phyloP scores from a whole-genome alignment of 2,888 invertebrate genomes.

The Acleris sparsana region DNA sequence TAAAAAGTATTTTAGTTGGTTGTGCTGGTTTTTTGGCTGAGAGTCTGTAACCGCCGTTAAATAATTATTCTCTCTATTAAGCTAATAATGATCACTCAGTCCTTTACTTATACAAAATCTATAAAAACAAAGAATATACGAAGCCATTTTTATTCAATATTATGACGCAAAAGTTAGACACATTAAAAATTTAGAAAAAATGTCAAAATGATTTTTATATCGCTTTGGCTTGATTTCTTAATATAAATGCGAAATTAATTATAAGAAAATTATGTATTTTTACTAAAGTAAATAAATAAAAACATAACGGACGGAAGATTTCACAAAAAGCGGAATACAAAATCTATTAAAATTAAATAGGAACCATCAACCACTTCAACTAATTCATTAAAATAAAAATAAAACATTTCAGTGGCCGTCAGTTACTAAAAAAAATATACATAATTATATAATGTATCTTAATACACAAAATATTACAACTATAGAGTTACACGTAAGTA shows the following conservation, averaged over 20 bases:
- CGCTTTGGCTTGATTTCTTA: conserved; percentile 35
- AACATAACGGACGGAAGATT: conserved; percentile 38
- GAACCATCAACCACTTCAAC: conserved; percentile 75
- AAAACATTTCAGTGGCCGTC: conserved; percentile 59
- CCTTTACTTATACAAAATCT: conserved; percentile 50
- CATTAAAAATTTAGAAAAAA: conserved; percentile 2
- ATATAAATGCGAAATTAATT: conserved; percentile 14
- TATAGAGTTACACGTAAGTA: conserved; percentile 54
- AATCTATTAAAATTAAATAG: conserved; percentile 59
- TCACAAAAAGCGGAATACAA: conserved; percentile 15
- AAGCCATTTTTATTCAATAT: background rate
- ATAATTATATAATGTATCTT: conserved; percentile 32
- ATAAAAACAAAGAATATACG: conserved; percentile 33
- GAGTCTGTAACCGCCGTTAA: conserved; percentile 35
- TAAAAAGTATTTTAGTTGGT: no score
- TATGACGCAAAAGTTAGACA: background rate
- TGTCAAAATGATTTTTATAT: conserved; percentile 27
- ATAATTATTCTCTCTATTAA: conserved; percentile 42
- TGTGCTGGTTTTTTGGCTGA: background rate
- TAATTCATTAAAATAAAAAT: conserved; percentile 48
- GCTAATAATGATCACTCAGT: conserved; percentile 58
- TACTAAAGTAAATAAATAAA: conserved; percentile 11
- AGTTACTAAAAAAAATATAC: conserved; percentile 49
- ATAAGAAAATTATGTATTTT: background rate
- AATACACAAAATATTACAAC: conserved; percentile 42